Conservation (phyloP, 1,140 invertebrate species). For the Diorhabda carinulata region DNA sequence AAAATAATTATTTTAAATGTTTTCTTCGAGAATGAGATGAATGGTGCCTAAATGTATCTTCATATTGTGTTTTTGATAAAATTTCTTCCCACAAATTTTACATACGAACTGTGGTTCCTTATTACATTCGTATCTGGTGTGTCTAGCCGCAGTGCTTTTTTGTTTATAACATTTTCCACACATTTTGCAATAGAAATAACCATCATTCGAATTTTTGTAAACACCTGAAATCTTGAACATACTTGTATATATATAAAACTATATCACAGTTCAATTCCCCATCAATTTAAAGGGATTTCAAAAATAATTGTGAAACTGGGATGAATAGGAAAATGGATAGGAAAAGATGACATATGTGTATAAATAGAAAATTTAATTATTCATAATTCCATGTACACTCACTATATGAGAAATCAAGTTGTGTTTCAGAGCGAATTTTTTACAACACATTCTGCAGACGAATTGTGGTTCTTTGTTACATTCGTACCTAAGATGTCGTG, state of each 20-base stretch:
- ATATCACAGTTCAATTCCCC: too few relatives aligned
- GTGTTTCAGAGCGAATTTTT: not conserved
- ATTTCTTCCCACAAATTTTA: constrained; percentile 47
- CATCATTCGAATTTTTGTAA: not conserved
- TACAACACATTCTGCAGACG: constrained; percentile 10
- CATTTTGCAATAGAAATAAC: constrained; percentile 11
- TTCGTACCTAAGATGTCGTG: constrained; percentile 52
- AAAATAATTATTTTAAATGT: too few relatives aligned
- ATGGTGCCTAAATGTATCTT: constrained; percentile 13
- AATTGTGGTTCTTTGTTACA: constrained; percentile 57
- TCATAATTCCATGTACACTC: not conserved
- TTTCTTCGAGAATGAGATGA: too few relatives aligned
- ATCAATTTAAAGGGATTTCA: too few relatives aligned
- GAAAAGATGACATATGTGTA: too few relatives aligned
- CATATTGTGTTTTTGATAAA: constrained; percentile 42
- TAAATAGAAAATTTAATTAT: too few relatives aligned
- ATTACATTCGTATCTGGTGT: constrained; percentile 69
- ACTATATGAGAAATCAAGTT: not conserved
- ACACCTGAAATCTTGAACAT: too few relatives aligned
- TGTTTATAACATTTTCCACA: constrained; percentile 33
- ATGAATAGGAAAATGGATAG: too few relatives aligned
- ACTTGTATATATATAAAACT: too few relatives aligned
- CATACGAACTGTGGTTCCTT: constrained; percentile 53
- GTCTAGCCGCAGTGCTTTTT: constrained; percentile 50
- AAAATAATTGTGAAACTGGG: too few relatives aligned